phyloP scores from a whole-genome alignment of 2,113 vertebrate genomes.

The Microtus montanus region DNA sequence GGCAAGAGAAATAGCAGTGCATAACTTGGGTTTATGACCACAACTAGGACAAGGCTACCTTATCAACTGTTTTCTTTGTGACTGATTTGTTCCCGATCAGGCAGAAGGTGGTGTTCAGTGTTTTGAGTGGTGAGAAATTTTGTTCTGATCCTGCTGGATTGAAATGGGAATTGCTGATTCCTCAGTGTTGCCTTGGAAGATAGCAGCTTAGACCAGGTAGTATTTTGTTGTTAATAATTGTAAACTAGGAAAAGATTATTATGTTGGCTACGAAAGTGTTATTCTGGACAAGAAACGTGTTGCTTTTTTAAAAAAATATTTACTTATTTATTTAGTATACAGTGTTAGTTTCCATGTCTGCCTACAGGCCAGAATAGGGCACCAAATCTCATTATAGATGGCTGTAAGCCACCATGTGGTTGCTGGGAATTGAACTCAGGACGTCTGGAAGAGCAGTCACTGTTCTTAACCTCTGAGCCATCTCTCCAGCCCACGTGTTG shows the following conservation, averaged over 20 bases:
- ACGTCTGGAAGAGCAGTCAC: too few species aligned
- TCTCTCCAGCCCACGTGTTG: not conserved
- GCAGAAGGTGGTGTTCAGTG: not conserved
- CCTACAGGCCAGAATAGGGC: too few species aligned
- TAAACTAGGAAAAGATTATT: conserved; percentile 13
- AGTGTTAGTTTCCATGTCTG: too few species aligned
- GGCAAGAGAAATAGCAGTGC: not conserved
- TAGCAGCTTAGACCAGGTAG: not conserved
- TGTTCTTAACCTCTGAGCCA: too few species aligned
- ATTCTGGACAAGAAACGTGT: not conserved
- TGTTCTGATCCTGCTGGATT: not conserved
- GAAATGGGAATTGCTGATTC: not conserved
- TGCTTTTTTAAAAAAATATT: not conserved
- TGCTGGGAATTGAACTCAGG: too few species aligned
- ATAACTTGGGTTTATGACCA: not conserved
- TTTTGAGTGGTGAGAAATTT: conserved; percentile 6
- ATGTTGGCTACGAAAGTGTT: not conserved
- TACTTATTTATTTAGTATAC: too few species aligned
- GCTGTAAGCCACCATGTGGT: too few species aligned
- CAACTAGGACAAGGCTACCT: not conserved
- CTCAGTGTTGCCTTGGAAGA: not conserved
- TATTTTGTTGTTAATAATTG: conserved; percentile 15
- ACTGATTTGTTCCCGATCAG: not conserved
- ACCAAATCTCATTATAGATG: too few species aligned
- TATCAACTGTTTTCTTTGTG: not conserved